Base-by-base conservation (phyloP, 2,113 vertebrate species). In the Abramis brama region DNA sequence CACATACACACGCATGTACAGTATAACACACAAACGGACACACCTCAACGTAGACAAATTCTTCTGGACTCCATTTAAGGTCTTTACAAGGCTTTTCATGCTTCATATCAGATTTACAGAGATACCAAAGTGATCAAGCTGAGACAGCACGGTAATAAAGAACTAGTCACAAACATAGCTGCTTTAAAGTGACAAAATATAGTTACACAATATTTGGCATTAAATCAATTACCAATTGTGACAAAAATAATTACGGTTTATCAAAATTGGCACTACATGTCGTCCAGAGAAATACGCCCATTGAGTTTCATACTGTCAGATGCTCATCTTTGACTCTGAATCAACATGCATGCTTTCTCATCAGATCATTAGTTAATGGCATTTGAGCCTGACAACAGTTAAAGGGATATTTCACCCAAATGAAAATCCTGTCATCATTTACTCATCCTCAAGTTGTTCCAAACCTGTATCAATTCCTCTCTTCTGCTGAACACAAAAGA, bases 11-110 rank as follows among this genome's bases (percentile, higher is more conserved):
- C 43, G 23, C 79, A 60, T 25, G 78, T 47, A 43, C 43, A 43
- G 43, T 43, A 86, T 25, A 76, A 76, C 86, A 90, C 88, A 92
- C 45, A 91, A 84, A 91, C 47, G 89, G 55, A 77, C 39, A 84
- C 21, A 33, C n/a, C 59, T 27, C 12, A 39, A 88, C 15, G 36
- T 12, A 76, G 60, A 52, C 19, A 62, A 33, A 85, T 77, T 66
- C n/a, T 64, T 83, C 68, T 78, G 77, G 55, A 39, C 77, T 60
- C 6, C 45, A 52, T 60, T 78, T 19, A 80, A 80, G 78, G 30
- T 43, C 5, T 27, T 27, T 27, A 27, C 27, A 27, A 27, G 27
- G 27, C 27, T 27, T 1, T 27, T 27, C 27, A 27, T 27, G 27
- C 27, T 60, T 55, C 13, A 2, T 68, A 30, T 76, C 27, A 80